These are phyloP conservation scores for Ictalurus punctatus DNA, from an alignment of 2,113 vertebrate genomes.

Conservation along the genomic window DNA sequence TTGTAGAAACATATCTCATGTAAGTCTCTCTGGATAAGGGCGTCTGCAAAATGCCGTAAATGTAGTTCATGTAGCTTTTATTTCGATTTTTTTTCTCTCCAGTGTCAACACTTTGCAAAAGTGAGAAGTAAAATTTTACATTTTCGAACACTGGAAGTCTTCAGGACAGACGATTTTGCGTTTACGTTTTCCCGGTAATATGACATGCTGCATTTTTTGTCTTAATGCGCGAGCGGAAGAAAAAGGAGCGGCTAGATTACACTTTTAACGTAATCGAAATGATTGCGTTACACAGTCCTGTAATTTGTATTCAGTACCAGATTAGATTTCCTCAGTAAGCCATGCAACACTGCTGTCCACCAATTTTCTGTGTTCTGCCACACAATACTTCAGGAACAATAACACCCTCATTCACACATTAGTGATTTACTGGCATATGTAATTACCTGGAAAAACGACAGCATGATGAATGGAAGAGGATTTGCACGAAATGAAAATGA, in stretches of 20 bases:
- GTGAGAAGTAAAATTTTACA: neutral
- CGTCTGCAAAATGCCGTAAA: no score
- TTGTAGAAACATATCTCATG: no score
- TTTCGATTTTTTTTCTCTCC: neutral
- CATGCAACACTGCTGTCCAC: neutral
- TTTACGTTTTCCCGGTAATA: neutral
- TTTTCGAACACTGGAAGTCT: neutral
- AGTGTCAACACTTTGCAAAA: neutral
- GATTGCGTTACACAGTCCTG: neutral
- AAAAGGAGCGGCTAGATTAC: neutral
- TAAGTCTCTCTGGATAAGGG: no score
- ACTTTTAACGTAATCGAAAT: neutral
- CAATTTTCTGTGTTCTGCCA: neutral
- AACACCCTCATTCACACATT: neutral
- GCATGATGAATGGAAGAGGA: slow-evolving; percentile 2
- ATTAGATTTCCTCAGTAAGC: neutral
- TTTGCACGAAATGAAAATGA: neutral
- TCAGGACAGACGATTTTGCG: neutral
- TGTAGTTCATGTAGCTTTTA: neutral
- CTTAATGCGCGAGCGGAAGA: neutral
- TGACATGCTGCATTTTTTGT: neutral
- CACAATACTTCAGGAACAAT: neutral
- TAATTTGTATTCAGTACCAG: neutral
- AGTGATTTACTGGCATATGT: neutral
- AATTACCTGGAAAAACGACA: neutral